Evolutionary conservation across 1,140 invertebrate species (phyloP).

Genomic region (Acyrthosiphon pisum): DNA sequence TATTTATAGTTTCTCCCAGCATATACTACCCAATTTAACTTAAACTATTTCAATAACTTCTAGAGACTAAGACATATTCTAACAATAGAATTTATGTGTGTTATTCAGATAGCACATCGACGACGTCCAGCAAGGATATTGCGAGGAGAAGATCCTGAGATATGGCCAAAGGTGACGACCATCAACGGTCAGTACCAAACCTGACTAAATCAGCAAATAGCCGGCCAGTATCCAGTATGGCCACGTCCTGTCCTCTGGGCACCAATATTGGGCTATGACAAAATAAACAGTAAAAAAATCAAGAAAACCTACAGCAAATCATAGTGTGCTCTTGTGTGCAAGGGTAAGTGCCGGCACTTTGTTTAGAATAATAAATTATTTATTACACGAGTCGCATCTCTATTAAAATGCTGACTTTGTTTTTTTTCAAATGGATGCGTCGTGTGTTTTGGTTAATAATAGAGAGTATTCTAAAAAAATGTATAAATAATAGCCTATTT

Average conservation of each 20-base stretch:
- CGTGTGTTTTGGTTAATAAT: constrained; percentile 25
- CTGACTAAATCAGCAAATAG: constrained; percentile 29
- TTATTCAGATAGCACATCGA: constrained; percentile 21
- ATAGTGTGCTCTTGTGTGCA: constrained; percentile 14
- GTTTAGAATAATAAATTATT: constrained; percentile 52
- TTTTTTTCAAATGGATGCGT: constrained; percentile 15
- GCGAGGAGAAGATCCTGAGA: constrained; percentile 51
- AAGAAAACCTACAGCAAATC: neutral
- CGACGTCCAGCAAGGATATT: constrained; percentile 41
- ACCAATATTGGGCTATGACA: constrained; percentile 50
- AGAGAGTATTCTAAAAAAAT: constrained; percentile 53
- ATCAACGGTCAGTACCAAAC: constrained; percentile 50
- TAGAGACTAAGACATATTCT: neutral
- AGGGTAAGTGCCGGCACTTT: constrained; percentile 55
- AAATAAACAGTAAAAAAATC: neutral
- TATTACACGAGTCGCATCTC: neutral
- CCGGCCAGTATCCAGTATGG: constrained; percentile 31
- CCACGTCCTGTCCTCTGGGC: constrained; percentile 42
- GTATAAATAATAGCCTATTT: constrained; percentile 49
- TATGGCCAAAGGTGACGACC: constrained; percentile 46
- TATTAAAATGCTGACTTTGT: neutral
- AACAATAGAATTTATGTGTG: neutral
- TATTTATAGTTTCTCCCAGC: neutral
- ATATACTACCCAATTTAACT: neutral
- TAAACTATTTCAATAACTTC: neutral